Evolutionary conservation across 2,113 vertebrate species (phyloP), one percentile per base, ranked within the genome.

Genomic region (Catagonus wagneri): DNA sequence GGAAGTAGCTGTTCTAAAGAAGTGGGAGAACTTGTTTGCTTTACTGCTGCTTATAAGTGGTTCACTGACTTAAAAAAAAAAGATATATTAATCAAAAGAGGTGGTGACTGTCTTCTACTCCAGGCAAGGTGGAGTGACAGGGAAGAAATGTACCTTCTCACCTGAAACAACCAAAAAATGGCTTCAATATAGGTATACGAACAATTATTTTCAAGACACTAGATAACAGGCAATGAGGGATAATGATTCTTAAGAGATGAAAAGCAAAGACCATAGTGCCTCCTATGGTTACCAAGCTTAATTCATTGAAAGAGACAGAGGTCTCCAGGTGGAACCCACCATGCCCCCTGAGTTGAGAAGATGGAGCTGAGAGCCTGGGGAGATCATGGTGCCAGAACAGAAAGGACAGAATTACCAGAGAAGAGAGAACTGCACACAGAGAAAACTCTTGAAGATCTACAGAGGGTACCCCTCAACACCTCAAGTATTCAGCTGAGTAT

Each of bases 1-100:
- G 91, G 85, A 96, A 97, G 89, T 94, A 83, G 44, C 66, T 95
- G 6, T 80, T 94, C 87, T 83, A 91, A 97, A 84, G 68, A 90
- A 3, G 78, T 69, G 76, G 80, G 56, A 95, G 66, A 89, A 83
- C 19, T 75, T 94, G 78, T 89, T 96, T 92, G 89, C 89, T 86
- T 39, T 93, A 16, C n/a, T 89, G 81, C 25, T 69, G 75, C 36
- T 85, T 93, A 11, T 66, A 76, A 85, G 25, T 34, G 66, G 68
- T 90, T 97, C 75, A 39, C 54, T 29, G 58, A 93, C 44, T 44
- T 44, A 44, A 44, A 44, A 44, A 44, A 44, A 44, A 44, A 44
- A 44, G 58, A 80, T 12, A 50, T 75, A 79, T 79, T 89, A 17
- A 61, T 20, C 23, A 60, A 71, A 36, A 96, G 52, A 76, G 17